Conservation (phyloP, 2,113 vertebrate species). For the Rhynchomys soricoides region DNA sequence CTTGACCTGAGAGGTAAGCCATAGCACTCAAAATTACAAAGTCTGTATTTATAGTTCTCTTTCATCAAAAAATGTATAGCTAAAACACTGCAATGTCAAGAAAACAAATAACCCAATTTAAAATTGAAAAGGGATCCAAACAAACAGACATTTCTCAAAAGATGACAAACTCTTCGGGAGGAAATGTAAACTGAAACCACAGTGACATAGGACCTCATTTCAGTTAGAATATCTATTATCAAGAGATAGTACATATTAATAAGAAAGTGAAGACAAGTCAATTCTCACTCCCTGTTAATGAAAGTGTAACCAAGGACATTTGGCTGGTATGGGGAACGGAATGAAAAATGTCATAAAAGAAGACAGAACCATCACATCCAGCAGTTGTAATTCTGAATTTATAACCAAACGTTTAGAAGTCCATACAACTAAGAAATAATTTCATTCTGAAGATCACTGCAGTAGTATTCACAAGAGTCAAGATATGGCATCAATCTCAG, state of each 20-base stretch:
- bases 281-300: background rate
- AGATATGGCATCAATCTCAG: background rate
- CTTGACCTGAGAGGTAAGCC: background rate
- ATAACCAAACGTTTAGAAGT: background rate
- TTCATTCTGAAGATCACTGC: too few relatives aligned
- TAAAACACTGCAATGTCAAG: background rate
- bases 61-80: background rate
- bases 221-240: background rate
- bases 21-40: background rate
- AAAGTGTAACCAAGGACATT: background rate
- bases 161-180: background rate
- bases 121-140: background rate
- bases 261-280: background rate
- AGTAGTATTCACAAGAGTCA: background rate
- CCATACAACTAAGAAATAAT: background rate
- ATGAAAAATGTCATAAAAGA: background rate
- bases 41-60: background rate
- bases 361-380: background rate
- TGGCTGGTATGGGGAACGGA: background rate
- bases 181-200: background rate
- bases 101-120: background rate
- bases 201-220: background rate
- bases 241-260: background rate
- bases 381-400: background rate
- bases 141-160: background rate